Evolutionary conservation across 2,113 vertebrate species (phyloP).

Genomic region (Pleuronectes platessa): DNA sequence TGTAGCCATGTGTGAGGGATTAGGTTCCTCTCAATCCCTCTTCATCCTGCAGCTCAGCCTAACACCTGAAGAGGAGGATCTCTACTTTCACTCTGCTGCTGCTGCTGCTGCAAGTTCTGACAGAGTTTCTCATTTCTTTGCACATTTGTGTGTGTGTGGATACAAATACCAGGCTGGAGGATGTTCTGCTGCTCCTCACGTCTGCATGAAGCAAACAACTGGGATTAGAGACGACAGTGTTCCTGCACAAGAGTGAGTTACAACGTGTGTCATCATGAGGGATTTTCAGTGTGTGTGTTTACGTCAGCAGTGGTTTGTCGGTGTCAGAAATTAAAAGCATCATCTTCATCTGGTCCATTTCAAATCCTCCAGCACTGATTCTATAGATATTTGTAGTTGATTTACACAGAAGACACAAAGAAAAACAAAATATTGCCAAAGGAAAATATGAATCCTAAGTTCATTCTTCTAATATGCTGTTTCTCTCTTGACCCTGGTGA

Average conservation of each 20-base stretch:
- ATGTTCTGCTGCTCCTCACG: background rate
- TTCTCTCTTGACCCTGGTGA: too few relatives aligned
- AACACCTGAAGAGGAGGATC: slow-evolving; percentile 47
- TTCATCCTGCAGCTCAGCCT: slow-evolving; percentile 66
- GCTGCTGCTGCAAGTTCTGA: background rate
- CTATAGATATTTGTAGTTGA: background rate
- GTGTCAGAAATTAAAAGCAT: background rate
- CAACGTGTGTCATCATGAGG: background rate
- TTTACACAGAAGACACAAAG: background rate
- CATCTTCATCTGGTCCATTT: background rate
- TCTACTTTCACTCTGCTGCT: slow-evolving; percentile 52
- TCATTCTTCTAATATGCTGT: too few relatives aligned
- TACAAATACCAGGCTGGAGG: background rate
- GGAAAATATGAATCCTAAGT: too few relatives aligned
- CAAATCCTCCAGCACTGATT: background rate
- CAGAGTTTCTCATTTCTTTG: background rate
- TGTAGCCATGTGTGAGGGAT: slow-evolving; percentile 67
- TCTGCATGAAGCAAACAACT: background rate
- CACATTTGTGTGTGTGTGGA: background rate
- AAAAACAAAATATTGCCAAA: too few relatives aligned
- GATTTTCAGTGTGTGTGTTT: background rate
- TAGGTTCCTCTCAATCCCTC: slow-evolving; percentile 72
- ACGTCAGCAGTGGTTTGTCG: background rate
- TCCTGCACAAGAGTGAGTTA: slow-evolving; percentile 43
- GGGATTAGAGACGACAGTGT: background rate